Evolutionary conservation across 2,797 vertebrate species (phyloP).

Genomic region (Ctenopoma multispine): DNA sequence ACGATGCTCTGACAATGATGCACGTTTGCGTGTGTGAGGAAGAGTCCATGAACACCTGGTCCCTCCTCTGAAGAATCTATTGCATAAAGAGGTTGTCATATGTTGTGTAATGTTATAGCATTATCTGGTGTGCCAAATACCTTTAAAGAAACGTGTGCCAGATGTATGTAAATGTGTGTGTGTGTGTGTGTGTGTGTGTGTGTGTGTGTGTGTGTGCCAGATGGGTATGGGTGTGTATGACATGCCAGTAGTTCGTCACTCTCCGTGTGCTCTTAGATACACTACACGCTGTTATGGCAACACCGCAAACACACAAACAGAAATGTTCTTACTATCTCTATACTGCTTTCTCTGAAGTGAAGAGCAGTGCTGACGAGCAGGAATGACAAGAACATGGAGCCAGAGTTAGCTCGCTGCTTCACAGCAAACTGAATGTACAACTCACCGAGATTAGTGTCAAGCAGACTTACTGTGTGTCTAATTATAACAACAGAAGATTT

Average conservation of each 20-base stretch:
- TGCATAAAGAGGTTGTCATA: slow-evolving; percentile 45
- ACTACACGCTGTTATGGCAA: slow-evolving; percentile 44
- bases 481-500: slow-evolving; percentile 17
- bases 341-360: slow-evolving; percentile 5
- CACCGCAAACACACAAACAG: slow-evolving; percentile 55
- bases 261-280: background rate
- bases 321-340: slow-evolving; percentile 14
- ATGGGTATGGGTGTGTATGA: slow-evolving; percentile 31
- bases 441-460: background rate
- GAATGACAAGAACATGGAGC: slow-evolving; percentile 33
- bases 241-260: slow-evolving; percentile 10
- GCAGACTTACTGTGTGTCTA: background rate
- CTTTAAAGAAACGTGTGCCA: slow-evolving; percentile 24
- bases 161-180: slow-evolving; percentile 13
- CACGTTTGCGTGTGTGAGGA: background rate
- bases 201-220: slow-evolving; percentile 31
- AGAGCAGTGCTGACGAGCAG: slow-evolving; percentile 34
- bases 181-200: slow-evolving; percentile 27
- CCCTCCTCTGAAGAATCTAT: slow-evolving; percentile 40
- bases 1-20: background rate
- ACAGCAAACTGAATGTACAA: background rate
- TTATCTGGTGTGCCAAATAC: slow-evolving; percentile 25
- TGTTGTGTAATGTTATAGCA: slow-evolving; percentile 27
- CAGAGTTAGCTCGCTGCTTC: background rate
- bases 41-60: slow-evolving; percentile 42